Base-by-base conservation (phyloP, 1,140 invertebrate species). In the Aricia agestis region DNA sequence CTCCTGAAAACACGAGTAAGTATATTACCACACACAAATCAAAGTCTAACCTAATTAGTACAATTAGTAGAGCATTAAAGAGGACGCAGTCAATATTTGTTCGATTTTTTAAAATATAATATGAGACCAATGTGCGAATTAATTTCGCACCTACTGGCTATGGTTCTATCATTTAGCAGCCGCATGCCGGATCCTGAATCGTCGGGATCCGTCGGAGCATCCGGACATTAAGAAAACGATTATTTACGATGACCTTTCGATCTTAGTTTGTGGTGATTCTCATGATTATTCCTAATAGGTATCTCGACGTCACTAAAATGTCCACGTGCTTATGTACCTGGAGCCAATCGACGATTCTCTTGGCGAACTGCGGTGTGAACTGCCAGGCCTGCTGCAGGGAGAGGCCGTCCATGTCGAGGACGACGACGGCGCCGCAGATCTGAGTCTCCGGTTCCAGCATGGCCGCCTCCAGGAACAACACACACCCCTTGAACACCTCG, bases 361-460 rank as follows among this genome's bases (percentile, higher is more conserved):
- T 97, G 36, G 96, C 96, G 78, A 97, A 97, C 2, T 94, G 93
- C 7, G 96, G 96, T 0, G 95, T 96, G 80, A 97, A 96, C 82
- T 96, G 96, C 94, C 95, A 95, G 0, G 95, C 95, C 84, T 97
- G 96, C 78, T 95, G 94, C 76, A 97, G 85, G 15, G 94, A 94
- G 0, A 97, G 90, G 1, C 96, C 96, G 72, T 97, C 95, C 95
- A 97, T 96, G 81, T 97, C 96, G 77, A 97, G 96, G 63, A 97
- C 94, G 15, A 97, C 95, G 6, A 96, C 92, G 0, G 95, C 95
- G 10, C 96, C 96, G 45, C 92, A 92, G 18, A 96, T 92, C 87
- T 96, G 96, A 5, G 95, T 94, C 84, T 95, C 94, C 5, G 94
- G 94, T 82, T 97, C 96, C 58, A 95, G 76, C 93, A 96, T 95